Base-by-base conservation (phyloP, 1,140 invertebrate genomes). In the Lasaia peninsularis region DNA sequence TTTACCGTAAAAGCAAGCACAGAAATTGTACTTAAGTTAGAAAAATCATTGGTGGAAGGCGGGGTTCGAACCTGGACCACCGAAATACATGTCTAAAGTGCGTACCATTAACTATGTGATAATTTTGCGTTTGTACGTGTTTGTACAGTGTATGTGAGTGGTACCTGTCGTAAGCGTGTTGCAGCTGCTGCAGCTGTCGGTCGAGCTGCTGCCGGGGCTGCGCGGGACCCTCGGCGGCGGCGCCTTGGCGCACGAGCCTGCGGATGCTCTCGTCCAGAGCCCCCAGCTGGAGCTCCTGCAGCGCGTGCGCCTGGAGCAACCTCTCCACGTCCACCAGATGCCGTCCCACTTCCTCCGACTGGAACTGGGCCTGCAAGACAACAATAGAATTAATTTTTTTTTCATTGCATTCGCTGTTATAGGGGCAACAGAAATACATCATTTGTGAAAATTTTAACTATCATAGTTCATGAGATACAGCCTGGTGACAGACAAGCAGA, bases 281-380 rank as follows among this genome's bases (percentile, higher is more conserved):
- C 1, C 94, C 95, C 0, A 97, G 93, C 86, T 99, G 97, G 49
- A 98, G 89, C 78, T 99, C 97, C 67, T 97, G 94, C 18, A 99
- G 89, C 49, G 94, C 95, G 79, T 99, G 98, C 65, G 97, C 97
- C 71, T 99, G 97, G 21, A 99, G 86, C 9, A 98, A 89, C 70
- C 99, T 97, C 82, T 99, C 98, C 1, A 98, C 97, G 20, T 94
- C 97, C 40, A 98, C 88, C 18, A 99, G 89, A 90, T 99, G 98
- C 0, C 95, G 94, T 0, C 97, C 97, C 2, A 95, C 94, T 76
- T 98, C 97, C 56, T 95, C 94, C 7, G 96, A 97, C 63, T 94
- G 92, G 79, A 98, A 95, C 69, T 95, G 94, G 0, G 93, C 89
- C 90, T 96, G 91, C 32, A 63, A 63, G 2, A 52, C 32, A 4